Conservation (phyloP, 2,888 invertebrate genomes). For the Pyrrhia umbra region DNA sequence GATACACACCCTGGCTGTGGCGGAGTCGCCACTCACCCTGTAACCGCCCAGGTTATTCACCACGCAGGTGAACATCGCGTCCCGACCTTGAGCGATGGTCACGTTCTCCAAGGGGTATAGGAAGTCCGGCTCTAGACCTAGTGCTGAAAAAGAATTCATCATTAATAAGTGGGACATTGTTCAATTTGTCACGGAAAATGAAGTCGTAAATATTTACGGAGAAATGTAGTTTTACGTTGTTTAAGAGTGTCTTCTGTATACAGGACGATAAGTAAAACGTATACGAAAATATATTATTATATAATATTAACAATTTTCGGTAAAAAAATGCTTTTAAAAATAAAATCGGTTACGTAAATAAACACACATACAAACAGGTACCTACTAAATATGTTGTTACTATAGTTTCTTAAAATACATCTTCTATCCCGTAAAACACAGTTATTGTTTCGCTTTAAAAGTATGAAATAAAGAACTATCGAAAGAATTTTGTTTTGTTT, state of each 20-base stretch:
- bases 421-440: too few relatives aligned
- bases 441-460: background rate
- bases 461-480: background rate
- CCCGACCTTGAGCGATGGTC: conserved; percentile 95
- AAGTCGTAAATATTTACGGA: conserved; percentile 4
- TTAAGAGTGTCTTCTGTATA: too few relatives aligned
- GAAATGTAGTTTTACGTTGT: too few relatives aligned
- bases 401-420: too few relatives aligned
- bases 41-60: conserved; percentile 96
- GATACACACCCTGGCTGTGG: conserved; percentile 96
- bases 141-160: conserved; percentile 88
- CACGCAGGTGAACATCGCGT: conserved; percentile 96
- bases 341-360: too few relatives aligned
- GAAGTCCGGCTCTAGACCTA: conserved; percentile 95
- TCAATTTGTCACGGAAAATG: conserved; percentile 16
- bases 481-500: background rate
- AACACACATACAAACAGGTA: too few relatives aligned
- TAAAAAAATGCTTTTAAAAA: too few relatives aligned
- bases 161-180: conserved; percentile 12
- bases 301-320: too few relatives aligned
- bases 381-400: too few relatives aligned
- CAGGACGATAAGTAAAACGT: too few relatives aligned
- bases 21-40: conserved; percentile 97
- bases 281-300: too few relatives aligned
- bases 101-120: conserved; percentile 95